Conservation (phyloP, 2,113 vertebrate genomes). For the Perca schrenkii region DNA sequence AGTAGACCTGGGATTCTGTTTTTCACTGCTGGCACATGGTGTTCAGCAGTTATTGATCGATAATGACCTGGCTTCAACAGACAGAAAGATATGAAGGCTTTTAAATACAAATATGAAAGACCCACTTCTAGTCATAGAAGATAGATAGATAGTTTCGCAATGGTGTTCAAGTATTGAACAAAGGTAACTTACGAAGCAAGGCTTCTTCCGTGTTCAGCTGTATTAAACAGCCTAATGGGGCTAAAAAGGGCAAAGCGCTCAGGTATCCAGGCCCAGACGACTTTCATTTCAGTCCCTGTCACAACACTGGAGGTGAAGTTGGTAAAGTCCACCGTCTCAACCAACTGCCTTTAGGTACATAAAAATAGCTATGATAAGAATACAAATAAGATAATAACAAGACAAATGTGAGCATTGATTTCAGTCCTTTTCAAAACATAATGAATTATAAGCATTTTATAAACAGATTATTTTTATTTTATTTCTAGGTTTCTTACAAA, state of each 20-base stretch:
- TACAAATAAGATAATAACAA: background rate
- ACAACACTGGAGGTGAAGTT: conserved; percentile 86
- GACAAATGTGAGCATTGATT: background rate
- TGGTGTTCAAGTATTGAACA: background rate
- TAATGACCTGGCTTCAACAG: background rate
- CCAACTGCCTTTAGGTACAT: conserved; percentile 77
- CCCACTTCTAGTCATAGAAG: background rate
- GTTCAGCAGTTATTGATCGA: conserved; percentile 13
- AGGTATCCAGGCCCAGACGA: conserved; percentile 93
- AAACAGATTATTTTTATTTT: background rate
- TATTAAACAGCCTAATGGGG: conserved; percentile 86
- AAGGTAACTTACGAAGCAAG: conserved; percentile 84
- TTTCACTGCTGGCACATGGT: conserved; percentile 3
- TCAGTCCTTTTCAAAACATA: background rate
- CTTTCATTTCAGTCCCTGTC: conserved; percentile 87
- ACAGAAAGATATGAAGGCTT: background rate
- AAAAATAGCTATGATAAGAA: conserved; percentile 6
- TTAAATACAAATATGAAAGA: background rate
- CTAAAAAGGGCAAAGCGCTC: conserved; percentile 90
- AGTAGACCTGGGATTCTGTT: conserved; percentile 18
- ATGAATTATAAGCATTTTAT: background rate
- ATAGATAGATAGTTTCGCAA: background rate
- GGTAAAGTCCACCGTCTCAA: conserved; percentile 85
- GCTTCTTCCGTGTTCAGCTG: conserved; percentile 83
- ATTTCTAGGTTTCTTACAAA: background rate